phyloP scores from a whole-genome alignment of 2,797 vertebrate genomes.

The Poecilia gillii region DNA sequence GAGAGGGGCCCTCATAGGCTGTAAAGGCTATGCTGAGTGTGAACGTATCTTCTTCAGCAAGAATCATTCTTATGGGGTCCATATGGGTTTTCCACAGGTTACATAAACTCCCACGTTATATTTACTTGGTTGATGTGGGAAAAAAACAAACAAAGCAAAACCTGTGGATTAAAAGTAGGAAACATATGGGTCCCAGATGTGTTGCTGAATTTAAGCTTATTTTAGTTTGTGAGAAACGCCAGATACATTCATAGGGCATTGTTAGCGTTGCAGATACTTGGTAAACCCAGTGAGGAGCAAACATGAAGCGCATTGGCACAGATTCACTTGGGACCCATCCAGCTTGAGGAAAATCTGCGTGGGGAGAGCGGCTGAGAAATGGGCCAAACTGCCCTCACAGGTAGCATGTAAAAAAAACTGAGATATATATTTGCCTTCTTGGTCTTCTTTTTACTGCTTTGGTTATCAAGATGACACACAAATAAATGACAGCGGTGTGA shows the following conservation, averaged over 20 bases:
- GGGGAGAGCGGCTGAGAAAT: not conserved
- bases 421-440: not conserved
- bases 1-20: not conserved
- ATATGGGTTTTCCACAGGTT: not conserved
- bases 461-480: not conserved
- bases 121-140: not conserved
- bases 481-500: not conserved
- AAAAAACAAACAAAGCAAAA: not conserved
- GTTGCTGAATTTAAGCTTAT: not conserved
- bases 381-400: not conserved
- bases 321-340: not conserved
- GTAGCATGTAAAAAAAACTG: not conserved
- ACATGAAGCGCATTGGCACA: not conserved
- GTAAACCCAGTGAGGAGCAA: not conserved
- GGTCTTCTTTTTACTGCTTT: not conserved
- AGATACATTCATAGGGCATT: not conserved
- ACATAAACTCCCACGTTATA: not conserved
- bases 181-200: not conserved
- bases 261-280: not conserved
- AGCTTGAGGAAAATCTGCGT: not conserved
- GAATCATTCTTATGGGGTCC: not conserved
- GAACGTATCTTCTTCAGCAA: not conserved
- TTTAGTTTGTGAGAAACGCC: not conserved
- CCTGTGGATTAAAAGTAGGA: not conserved
- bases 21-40: not conserved